Conservation (phyloP, 2,797 vertebrate species). For the Arremon brunneinucha region DNA sequence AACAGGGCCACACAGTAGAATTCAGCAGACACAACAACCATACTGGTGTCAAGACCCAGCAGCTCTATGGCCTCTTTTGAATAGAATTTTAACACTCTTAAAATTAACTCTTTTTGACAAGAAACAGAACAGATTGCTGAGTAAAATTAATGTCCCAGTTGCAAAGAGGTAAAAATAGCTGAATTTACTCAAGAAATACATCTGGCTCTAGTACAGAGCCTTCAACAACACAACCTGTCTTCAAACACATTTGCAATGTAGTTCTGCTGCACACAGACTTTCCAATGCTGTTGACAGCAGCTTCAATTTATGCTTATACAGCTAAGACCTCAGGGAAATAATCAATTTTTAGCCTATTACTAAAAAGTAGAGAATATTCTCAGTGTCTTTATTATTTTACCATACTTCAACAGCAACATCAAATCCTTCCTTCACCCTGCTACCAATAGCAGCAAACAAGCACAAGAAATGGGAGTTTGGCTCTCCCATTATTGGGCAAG, state of each 20-base stretch:
- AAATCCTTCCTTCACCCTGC: neutral
- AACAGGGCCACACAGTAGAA: neutral
- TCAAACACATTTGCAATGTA: neutral
- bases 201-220: neutral
- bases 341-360: neutral
- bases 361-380: neutral
- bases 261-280: neutral
- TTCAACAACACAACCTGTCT: neutral
- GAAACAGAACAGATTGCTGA: neutral
- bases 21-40: neutral
- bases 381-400: neutral
- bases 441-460: neutral
- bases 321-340: neutral
- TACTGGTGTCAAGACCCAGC: neutral
- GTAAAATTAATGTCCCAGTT: neutral
- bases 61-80: neutral
- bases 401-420: neutral
- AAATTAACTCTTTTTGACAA: neutral
- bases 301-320: neutral
- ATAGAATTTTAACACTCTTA: neutral
- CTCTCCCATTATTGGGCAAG: neutral
- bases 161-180: neutral
- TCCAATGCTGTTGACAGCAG: neutral
- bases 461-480: neutral
- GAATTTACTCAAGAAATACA: neutral